Base-by-base conservation (phyloP, 2,113 vertebrate species). In the Pedionomus torquatus region DNA sequence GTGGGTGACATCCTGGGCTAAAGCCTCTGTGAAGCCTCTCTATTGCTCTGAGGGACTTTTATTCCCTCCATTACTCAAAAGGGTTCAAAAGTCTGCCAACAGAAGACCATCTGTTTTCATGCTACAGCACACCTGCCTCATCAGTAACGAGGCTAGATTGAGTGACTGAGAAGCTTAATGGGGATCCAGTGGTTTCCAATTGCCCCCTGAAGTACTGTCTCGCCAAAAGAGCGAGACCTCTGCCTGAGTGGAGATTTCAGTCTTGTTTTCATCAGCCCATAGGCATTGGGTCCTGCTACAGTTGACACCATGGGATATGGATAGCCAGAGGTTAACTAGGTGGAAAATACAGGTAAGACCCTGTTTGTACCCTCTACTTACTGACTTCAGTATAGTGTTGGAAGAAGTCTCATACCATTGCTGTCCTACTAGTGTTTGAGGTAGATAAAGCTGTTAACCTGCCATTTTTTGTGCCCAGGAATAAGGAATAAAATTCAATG, bases 291-390 rank as follows among this genome's bases (percentile, higher is more conserved):
- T 48, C 25, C 55, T 55, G 20, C 60, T 54, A 10, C 3, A 9
- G 55, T 21, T 1, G 13, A 18, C 8, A 19, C 12, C 4, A 3
- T 12, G 55, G 41, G 39, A 37, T 0, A 4, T 3, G 8, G 26
- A 24, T n/a, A 82, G 15, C 28, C 49, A 30, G 44, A 74, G 51
- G 46, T 83, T 87, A 79, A 64, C 52, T 43, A 8, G 10, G 33
- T 57, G 33, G 35, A 54, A 69, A 44, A 23, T 30, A 35, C 31
- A 72, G 52, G 57, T 61, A 68, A 51, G 75, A 30, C 16, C 17
- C 12, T 37, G 13, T 70, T 70, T 80, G 10, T 77, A 28, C n/a
- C 44, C 35, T 46, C 2, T 30, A 23, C 17, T 78, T 51, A 19
- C 14, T 41, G 37, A 46, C 30, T 64, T 57, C 13, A 63, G 58